phyloP scores from a whole-genome alignment of 2,113 vertebrate species.

The Gymnorhina tibicen region DNA sequence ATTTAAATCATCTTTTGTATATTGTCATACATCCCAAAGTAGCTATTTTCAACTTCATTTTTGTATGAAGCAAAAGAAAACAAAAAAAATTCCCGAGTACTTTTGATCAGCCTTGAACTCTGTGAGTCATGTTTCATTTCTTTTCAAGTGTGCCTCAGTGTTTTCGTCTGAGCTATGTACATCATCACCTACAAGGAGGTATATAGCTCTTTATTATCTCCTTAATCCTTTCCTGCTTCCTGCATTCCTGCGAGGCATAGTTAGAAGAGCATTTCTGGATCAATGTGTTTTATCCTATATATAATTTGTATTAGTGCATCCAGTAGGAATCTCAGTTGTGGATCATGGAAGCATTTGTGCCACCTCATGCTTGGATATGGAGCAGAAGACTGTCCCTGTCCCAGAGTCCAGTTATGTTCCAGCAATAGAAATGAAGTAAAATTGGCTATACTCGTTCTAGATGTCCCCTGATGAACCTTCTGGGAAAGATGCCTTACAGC shows the following conservation, averaged over 20 bases:
- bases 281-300: background rate
- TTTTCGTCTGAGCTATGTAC: background rate
- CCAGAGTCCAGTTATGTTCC: background rate
- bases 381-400: background rate
- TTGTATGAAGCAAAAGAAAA: background rate
- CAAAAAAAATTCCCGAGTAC: background rate
- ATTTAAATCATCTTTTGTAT: background rate
- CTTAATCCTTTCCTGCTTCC: constrained; percentile 46
- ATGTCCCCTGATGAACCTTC: constrained; percentile 74
- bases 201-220: background rate
- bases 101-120: background rate
- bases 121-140: background rate
- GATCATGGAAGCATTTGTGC: background rate
- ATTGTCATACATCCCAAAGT: background rate
- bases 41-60: background rate
- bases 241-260: constrained; percentile 5
- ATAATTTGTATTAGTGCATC: background rate
- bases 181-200: background rate
- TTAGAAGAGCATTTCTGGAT: background rate
- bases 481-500: constrained; percentile 87
- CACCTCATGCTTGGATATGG: background rate
- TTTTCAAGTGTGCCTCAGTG: background rate
- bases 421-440: background rate
- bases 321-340: background rate
- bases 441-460: constrained; percentile 41